Percentiles rank a stretch among this genome's conserved stretches.
phyloP scores from a whole-genome alignment of 1,140 invertebrate species.

The Penaeus indicus region DNA sequence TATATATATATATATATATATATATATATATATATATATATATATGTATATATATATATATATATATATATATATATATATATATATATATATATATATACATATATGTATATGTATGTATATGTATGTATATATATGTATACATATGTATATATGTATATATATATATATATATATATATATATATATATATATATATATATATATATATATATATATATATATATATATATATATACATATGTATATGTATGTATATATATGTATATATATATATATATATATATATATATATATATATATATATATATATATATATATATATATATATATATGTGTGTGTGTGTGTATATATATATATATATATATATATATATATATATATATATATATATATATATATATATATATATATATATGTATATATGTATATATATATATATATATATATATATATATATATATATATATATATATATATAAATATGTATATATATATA shows the following conservation, averaged over 20 bases:
- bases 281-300: not conserved
- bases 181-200: not conserved
- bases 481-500: not conserved
- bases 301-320: not conserved
- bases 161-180: not conserved
- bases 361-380: conserved; percentile 7
- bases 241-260: not conserved
- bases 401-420: not conserved
- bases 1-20: not conserved
- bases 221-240: not conserved
- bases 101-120: not conserved
- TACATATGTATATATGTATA: not conserved
- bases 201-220: no score
- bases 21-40: no score
- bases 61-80: not conserved
- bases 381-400: conserved; percentile 19
- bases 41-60: not conserved
- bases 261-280: not conserved
- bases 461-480: conserved; percentile 4
- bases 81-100: not conserved
- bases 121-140: not conserved
- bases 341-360: not conserved
- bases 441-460: not conserved
- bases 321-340: not conserved
- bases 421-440: not conserved